Base-by-base conservation (phyloP, 2,888 invertebrate species). In the Calameuta pallipes region DNA sequence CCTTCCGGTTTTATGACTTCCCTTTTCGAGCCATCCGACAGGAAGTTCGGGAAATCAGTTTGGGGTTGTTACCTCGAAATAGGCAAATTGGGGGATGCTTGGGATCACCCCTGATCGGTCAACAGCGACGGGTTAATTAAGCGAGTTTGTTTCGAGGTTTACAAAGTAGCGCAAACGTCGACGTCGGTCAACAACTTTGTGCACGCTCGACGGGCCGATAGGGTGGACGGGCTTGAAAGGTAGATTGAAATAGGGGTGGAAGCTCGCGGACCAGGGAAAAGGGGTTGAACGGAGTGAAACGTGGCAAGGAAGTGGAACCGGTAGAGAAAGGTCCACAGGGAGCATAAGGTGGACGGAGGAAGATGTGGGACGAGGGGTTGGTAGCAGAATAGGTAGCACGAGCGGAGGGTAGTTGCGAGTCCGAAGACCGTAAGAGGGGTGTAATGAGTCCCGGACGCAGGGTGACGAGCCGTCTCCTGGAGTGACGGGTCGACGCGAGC, bases 391-490 rank as follows among this genome's bases (percentile, higher is more conserved):
- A 56, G 23, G 56, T 56, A 56, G 56, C 56, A 9, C 9, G 23
- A 56, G 56, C 56, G 56, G 9, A 56, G 56, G 56, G 56, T 56
- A 56, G 23, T 56, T 56, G 23, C 56, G 78, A 31, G 69, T 30
- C 75, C 34, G 30, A 71, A 31, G 34, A 34, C 37, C 75, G 78
- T 71, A 75, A 71, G 78, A 78, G 79, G 77, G 79, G 81, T 83
- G 80, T 87, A 87, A 87, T 84, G 85, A 87, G 86, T 86, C 83
- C 82, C 84, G 83, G 84, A 83, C 82, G 83, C 80, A 75, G 83
- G 83, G 82, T 87, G 86, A 87, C 86, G 87, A 87, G 85, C 83
- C 81, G 85, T 87, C 85, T 84, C 82, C 81, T 82, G 84, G 82
- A 86, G 84, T 85, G 86, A 87, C 85, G 82, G 80, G 79, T 81